Conservation (phyloP, 2,797 vertebrate species). For the Ataeniobius toweri region DNA sequence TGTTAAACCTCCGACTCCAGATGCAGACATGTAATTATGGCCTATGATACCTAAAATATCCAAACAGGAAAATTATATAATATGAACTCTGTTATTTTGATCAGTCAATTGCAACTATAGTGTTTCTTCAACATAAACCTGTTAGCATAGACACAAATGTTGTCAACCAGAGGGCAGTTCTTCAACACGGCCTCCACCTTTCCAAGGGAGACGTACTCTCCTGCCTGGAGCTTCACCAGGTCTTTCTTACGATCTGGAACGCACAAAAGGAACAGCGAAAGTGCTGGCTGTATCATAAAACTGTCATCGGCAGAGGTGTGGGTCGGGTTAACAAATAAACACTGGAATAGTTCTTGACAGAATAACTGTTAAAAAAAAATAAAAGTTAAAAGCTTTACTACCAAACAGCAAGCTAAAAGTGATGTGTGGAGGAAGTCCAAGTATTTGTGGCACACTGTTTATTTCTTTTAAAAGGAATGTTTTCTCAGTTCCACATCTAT, state of each 20-base stretch:
- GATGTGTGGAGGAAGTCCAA: constrained; percentile 21
- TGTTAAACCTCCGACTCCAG: too few relatives aligned
- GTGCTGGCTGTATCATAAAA: constrained; percentile 12
- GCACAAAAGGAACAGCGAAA: constrained; percentile 14
- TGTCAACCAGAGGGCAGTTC: constrained; percentile 92
- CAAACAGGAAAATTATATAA: background rate
- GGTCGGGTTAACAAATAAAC: constrained; percentile 25
- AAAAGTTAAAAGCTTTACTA: constrained; percentile 39
- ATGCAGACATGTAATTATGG: background rate
- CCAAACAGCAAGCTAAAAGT: constrained; percentile 28
- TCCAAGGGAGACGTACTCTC: constrained; percentile 96
- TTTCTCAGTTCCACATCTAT: background rate
- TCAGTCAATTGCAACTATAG: background rate
- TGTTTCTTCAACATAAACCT: constrained; percentile 76
- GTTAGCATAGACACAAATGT: constrained; percentile 96
- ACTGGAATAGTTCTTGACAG: constrained; percentile 34
- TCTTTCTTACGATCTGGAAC: constrained; percentile 94
- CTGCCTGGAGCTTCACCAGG: constrained; percentile 95
- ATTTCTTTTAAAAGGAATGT: constrained; percentile 8
- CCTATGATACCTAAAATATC: background rate
- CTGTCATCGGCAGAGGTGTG: constrained; percentile 19
- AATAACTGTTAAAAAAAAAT: background rate
- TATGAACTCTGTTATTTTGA: background rate
- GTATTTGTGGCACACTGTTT: constrained; percentile 8
- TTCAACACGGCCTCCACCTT: constrained; percentile 95